Evolutionary conservation across 2,113 vertebrate genomes (phyloP), one percentile per base, ranked within the genome.

Genomic region (Bucco capensis): DNA sequence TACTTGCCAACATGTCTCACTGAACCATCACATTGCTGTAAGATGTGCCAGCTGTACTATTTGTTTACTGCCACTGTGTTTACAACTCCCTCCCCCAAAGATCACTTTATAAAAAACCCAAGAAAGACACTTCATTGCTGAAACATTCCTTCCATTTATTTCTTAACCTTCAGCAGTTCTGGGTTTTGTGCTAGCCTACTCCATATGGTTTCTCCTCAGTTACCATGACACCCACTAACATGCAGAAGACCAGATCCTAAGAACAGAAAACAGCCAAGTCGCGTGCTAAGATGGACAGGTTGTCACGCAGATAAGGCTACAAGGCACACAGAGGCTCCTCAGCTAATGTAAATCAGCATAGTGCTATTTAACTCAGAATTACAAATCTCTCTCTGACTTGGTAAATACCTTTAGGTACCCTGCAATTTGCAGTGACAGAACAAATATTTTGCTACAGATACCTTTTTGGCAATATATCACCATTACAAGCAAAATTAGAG

Each of bases 231-330:
- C 14, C 46, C 66, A 64, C 33, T 91, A 79, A 56, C 37, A 21
- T 86, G 86, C 73, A 58, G 61, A 89, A 93, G 44, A 83, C 76
- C 47, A 70, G n/a, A 88, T 50, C 54, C 46, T 84, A 93, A 70
- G 81, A 90, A 76, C 38, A 94, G 51, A 83, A 81, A 93, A 89
- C 28, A 92, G 37, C 30, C 14, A n/a, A 84, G 54, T 66, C 81
- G 86, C 73, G 56, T 57, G 56, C 91, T 69, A 94, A 53, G 76
- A 58, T 46, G 53, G 74, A 90, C 81, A 92, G 83, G 81, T 81
- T 89, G 49, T 95, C 70, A 88, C 82, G 27, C 35, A 89, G 77
- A 40, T 84, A 90, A 75, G 37, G 51, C 57, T 71, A 33, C 86
- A 88, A 57, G 66, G 40, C 60, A 66, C 50, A 66, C 14, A 65